phyloP scores from a whole-genome alignment of 1,140 invertebrate species.

The Mya arenaria region DNA sequence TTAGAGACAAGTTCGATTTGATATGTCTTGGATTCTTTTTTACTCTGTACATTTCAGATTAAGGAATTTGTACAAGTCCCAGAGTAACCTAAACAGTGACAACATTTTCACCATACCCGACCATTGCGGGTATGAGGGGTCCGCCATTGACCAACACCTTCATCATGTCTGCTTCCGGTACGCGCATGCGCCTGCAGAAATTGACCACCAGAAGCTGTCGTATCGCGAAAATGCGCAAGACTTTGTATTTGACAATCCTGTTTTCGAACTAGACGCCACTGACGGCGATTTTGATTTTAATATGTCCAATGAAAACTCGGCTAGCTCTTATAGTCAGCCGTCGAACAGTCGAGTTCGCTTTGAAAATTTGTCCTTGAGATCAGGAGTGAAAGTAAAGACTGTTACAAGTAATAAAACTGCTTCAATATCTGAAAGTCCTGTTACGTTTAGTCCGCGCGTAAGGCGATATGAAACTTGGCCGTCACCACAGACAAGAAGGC shows the following conservation, averaged over 20 bases:
- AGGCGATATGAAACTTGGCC: conserved; percentile 46
- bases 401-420: too few species aligned
- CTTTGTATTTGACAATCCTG: conserved; percentile 26
- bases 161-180: too few species aligned
- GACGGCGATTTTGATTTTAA: neutral
- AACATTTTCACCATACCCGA: conserved; percentile 6
- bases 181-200: too few species aligned
- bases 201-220: too few species aligned
- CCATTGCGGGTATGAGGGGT: too few species aligned
- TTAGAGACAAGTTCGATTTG: neutral
- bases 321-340: too few species aligned
- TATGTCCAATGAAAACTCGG: too few species aligned
- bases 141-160: too few species aligned
- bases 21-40: neutral
- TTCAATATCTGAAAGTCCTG: neutral
- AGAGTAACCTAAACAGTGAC: neutral
- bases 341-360: too few species aligned
- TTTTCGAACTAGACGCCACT: conserved; percentile 29
- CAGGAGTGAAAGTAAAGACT: too few species aligned
- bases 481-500: conserved; percentile 23
- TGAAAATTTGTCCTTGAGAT: too few species aligned
- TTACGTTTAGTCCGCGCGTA: neutral
- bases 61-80: neutral
- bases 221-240: neutral
- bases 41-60: conserved; percentile 1